Evolutionary conservation across 2,888 invertebrate species (phyloP).

Genomic region (Sesia apiformis): DNA sequence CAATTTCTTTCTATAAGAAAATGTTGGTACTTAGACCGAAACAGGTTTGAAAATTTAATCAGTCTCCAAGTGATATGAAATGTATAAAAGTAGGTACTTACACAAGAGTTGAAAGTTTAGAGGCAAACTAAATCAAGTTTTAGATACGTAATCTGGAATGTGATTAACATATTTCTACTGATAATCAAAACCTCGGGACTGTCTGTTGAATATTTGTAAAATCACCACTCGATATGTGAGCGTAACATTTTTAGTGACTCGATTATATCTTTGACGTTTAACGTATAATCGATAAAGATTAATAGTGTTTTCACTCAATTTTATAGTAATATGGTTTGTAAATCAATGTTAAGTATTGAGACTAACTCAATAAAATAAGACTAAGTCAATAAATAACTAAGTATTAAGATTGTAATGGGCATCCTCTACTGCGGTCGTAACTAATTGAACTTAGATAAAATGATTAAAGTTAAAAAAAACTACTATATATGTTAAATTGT

Average conservation of each 20-base stretch:
- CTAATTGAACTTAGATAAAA: too few species aligned
- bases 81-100: background rate
- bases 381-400: too few species aligned
- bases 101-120: background rate
- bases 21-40: too few species aligned
- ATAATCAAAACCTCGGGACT: slow-evolving; percentile 15
- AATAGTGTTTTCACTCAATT: background rate
- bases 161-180: slow-evolving; percentile 21
- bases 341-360: too few species aligned
- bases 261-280: slow-evolving; percentile 19
- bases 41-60: too few species aligned
- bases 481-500: too few species aligned
- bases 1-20: too few species aligned
- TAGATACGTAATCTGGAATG: slow-evolving; percentile 16
- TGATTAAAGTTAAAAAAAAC: too few species aligned
- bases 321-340: background rate
- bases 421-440: too few species aligned
- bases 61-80: too few species aligned
- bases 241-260: slow-evolving; percentile 19
- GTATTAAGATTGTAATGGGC: too few species aligned
- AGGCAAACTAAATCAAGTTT: background rate
- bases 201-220: slow-evolving; percentile 16
- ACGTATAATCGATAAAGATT: slow-evolving; percentile 26
- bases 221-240: slow-evolving; percentile 16
- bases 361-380: too few species aligned